Conservation (phyloP, 2,888 invertebrate species). For the Parelbella ahira region DNA sequence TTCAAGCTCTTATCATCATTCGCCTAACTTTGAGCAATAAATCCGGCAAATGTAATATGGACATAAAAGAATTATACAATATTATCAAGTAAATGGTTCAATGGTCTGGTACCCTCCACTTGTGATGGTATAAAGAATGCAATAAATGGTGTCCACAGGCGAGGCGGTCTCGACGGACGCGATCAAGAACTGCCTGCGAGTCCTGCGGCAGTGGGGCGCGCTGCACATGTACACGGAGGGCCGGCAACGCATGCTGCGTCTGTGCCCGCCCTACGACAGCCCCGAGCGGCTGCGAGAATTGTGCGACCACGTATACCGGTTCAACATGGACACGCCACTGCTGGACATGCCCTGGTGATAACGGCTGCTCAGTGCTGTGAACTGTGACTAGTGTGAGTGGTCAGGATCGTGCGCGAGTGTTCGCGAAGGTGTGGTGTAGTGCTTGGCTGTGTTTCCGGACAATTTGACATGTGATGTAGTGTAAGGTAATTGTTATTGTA, state of each 20-base stretch:
- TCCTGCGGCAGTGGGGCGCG: conserved; percentile 90
- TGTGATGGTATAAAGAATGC: too few species aligned
- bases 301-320: conserved; percentile 53
- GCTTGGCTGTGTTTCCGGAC: conserved; percentile 4
- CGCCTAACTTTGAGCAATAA: too few species aligned
- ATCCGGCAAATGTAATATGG: too few species aligned
- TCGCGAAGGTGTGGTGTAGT: conserved; percentile 12
- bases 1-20: too few species aligned
- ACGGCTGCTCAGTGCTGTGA: conserved; percentile 28
- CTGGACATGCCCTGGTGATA: conserved; percentile 39
- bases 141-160: too few species aligned
- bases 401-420: neutral
- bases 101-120: too few species aligned
- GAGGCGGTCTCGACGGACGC: conserved; percentile 94
- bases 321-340: conserved; percentile 55
- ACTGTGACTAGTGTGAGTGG: neutral
- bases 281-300: conserved; percentile 38
- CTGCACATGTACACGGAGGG: conserved; percentile 78
- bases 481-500: neutral
- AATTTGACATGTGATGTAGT: conserved; percentile 25
- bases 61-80: too few species aligned
- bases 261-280: conserved; percentile 48
- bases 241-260: conserved; percentile 45
- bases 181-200: conserved; percentile 89
- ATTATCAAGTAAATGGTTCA: too few species aligned